Percentiles rank a stretch among this genome's conserved stretches.
Conservation (phyloP, 2,113 vertebrate genomes). For the Ia io region DNA sequence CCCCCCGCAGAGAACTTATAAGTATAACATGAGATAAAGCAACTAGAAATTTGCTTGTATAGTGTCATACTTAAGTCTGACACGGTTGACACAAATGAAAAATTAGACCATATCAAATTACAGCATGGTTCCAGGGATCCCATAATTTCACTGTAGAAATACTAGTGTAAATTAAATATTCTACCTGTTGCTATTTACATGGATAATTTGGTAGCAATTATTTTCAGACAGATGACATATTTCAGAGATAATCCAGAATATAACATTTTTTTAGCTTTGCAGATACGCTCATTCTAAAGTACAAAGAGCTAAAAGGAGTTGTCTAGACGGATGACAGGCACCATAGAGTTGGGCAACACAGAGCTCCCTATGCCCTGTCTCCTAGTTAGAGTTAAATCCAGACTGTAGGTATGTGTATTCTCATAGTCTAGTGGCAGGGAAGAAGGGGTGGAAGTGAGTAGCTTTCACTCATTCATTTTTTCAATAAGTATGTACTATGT, state of each 20-base stretch:
- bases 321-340: not conserved
- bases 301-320: not conserved
- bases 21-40: not conserved
- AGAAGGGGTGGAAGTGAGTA: not conserved
- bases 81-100: not conserved
- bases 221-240: not conserved
- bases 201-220: not conserved
- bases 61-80: not conserved
- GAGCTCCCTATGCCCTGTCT: not conserved
- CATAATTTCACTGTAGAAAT: not conserved
- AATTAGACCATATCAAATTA: not conserved
- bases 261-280: not conserved
- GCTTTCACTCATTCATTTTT: not conserved
- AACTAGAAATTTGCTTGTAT: not conserved
- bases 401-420: not conserved
- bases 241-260: not conserved
- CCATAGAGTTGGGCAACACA: not conserved
- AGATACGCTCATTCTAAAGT: not conserved
- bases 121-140: not conserved
- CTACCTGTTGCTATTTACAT: not conserved
- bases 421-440: not conserved
- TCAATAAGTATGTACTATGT: not conserved
- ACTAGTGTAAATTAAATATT: not conserved
- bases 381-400: not conserved
- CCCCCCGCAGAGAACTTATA: not conserved